A percentile compares a stretch with the other conserved stretches of the same genome.
Conservation (phyloP, 2,888 invertebrate genomes). For the Pantelozetes paolii region DNA sequence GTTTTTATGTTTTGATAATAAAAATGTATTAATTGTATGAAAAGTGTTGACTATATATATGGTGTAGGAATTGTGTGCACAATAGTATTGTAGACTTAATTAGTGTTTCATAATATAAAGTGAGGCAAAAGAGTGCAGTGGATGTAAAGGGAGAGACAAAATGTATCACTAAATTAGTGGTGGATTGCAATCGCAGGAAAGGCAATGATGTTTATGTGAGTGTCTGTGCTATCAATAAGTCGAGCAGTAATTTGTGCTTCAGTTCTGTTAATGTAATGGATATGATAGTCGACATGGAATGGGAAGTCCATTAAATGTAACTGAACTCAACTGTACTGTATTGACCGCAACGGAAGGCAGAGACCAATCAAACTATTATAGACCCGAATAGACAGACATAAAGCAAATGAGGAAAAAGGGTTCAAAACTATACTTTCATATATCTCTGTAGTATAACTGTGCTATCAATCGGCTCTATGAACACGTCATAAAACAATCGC, state of each 20-base stretch:
- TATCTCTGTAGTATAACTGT: too few relatives aligned
- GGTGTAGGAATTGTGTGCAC: background rate
- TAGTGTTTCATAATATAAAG: background rate
- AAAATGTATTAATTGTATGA: too few relatives aligned
- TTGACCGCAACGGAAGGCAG: background rate
- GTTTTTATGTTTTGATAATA: too few relatives aligned
- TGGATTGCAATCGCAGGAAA: slow-evolving; percentile 27
- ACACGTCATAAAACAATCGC: slow-evolving; percentile 22
- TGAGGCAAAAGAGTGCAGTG: background rate
- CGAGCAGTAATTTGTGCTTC: slow-evolving; percentile 32
- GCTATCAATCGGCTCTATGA: background rate
- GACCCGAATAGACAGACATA: background rate
- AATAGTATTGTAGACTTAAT: slow-evolving; percentile 14
- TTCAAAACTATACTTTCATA: background rate
- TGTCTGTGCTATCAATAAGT: slow-evolving; percentile 30
- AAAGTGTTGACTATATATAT: too few relatives aligned
- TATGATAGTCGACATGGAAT: slow-evolving; percentile 21
- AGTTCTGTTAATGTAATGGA: slow-evolving; percentile 13
- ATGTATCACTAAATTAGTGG: slow-evolving; percentile 27
- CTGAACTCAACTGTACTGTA: background rate
- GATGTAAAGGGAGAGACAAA: slow-evolving; percentile 13
- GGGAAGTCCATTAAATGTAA: slow-evolving; percentile 32
- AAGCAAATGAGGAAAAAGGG: background rate
- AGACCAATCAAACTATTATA: background rate
- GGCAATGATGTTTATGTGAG: slow-evolving; percentile 31